Evolutionary conservation across 2,888 invertebrate genomes (phyloP).

Genomic region (Diabrotica balteata): DNA sequence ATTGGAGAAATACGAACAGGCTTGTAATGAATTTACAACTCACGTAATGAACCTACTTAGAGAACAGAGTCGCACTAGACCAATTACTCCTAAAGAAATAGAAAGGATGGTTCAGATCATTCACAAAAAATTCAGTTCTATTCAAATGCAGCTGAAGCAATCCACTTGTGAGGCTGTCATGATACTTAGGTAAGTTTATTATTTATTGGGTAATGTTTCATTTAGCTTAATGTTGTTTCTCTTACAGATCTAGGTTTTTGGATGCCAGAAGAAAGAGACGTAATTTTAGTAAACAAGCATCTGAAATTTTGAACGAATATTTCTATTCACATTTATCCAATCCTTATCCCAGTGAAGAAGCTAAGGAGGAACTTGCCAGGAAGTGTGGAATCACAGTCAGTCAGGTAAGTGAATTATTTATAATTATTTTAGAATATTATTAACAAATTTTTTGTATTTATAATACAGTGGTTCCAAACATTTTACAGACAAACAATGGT

Average conservation of each 20-base stretch:
- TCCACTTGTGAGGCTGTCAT: conserved; percentile 99
- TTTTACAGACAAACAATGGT: no score
- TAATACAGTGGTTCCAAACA: no score
- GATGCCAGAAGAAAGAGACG: conserved; percentile 89
- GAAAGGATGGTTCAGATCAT: conserved; percentile 99
- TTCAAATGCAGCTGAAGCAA: conserved; percentile 98
- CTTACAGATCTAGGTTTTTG: conserved; percentile 76
- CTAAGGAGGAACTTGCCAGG: conserved; percentile 98
- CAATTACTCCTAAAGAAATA: conserved; percentile 98
- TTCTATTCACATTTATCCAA: conserved; percentile 99
- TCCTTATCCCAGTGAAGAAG: conserved; percentile 99
- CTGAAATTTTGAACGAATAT: conserved; percentile 99
- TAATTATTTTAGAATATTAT: no score
- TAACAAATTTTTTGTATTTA: no score
- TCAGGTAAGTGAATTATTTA: conserved; percentile 43
- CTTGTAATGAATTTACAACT: conserved; percentile 99
- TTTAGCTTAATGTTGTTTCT: neutral
- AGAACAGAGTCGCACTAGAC: conserved; percentile 96
- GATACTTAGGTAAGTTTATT: conserved; percentile 71
- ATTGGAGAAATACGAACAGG: conserved; percentile 99
- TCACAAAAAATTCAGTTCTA: conserved; percentile 97
- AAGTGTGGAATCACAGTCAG: conserved; percentile 97
- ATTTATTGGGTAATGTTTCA: no score
- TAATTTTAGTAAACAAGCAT: conserved; percentile 99
- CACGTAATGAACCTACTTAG: conserved; percentile 98